Conservation (phyloP, 1,140 invertebrate species). For the Acromyrmex heyeri region DNA sequence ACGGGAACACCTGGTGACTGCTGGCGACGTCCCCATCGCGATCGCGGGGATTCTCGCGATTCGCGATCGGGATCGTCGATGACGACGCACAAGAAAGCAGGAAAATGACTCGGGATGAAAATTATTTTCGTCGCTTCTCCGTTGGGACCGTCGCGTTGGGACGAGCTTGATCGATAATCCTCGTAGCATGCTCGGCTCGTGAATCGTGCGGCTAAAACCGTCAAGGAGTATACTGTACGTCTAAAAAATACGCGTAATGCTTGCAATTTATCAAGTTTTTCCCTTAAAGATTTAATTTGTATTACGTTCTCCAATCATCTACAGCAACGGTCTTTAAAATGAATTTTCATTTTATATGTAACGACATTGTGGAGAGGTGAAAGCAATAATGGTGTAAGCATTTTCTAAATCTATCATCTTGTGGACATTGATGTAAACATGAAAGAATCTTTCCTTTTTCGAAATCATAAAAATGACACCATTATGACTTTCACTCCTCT, state of each 20-base stretch:
- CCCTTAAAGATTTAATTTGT: neutral
- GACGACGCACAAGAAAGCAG: neutral
- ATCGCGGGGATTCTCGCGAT: neutral
- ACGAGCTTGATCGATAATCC: conserved; percentile 48
- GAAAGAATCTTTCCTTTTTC: too few relatives aligned
- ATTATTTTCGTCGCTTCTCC: conserved; percentile 43
- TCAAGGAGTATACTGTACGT: conserved; percentile 14
- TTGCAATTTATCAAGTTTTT: neutral
- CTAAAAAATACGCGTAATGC: neutral
- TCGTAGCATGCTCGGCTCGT: neutral
- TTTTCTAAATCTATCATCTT: too few relatives aligned
- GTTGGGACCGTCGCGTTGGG: neutral
- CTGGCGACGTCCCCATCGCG: neutral
- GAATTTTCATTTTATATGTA: neutral
- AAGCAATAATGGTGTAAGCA: too few relatives aligned
- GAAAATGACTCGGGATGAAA: neutral
- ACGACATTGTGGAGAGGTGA: too few relatives aligned
- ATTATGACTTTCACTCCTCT: too few relatives aligned
- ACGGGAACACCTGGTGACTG: conserved; percentile 13
- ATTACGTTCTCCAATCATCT: neutral
- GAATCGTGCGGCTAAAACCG: neutral
- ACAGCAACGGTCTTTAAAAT: neutral
- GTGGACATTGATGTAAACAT: too few relatives aligned
- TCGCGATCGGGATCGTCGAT: neutral
- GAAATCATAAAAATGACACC: too few relatives aligned